Evolutionary conservation across 2,888 invertebrate species (phyloP).

Genomic region (Scaptomyza polygonia): DNA sequence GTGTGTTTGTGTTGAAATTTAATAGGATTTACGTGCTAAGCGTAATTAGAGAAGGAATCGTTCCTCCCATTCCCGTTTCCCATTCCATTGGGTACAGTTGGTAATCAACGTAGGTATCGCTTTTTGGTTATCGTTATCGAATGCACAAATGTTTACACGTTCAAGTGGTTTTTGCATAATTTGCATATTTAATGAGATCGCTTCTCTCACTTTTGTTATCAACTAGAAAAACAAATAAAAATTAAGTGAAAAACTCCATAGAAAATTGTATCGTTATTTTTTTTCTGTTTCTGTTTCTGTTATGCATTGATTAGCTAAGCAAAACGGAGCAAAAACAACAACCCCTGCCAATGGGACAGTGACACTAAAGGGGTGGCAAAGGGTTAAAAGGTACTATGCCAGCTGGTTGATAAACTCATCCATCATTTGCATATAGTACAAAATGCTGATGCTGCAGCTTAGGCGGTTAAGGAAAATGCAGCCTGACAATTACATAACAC

Average conservation of each 20-base stretch:
- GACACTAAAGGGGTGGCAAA: slow-evolving; percentile 6
- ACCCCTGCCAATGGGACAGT: slow-evolving; percentile 42
- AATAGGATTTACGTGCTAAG: slow-evolving; percentile 72
- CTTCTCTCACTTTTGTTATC: slow-evolving; percentile 64
- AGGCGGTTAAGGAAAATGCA: slow-evolving; percentile 9
- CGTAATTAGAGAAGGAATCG: slow-evolving; percentile 55
- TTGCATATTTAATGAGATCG: slow-evolving; percentile 72
- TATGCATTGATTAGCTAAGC: slow-evolving; percentile 55
- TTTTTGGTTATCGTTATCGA: slow-evolving; percentile 35
- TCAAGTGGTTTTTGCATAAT: slow-evolving; percentile 75
- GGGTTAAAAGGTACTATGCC: slow-evolving; percentile 39
- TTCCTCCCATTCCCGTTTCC: slow-evolving; percentile 20
- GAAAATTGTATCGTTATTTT: slow-evolving; percentile 56
- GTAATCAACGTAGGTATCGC: slow-evolving; percentile 6
- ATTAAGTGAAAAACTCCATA: slow-evolving; percentile 71
- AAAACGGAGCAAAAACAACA: slow-evolving; percentile 34
- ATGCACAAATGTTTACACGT: slow-evolving; percentile 71
- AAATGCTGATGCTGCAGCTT: slow-evolving; percentile 40
- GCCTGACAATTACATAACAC: slow-evolving; percentile 34
- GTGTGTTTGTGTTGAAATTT: slow-evolving; percentile 23
- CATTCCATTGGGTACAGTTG: slow-evolving; percentile 32
- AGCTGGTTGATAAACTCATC: slow-evolving; percentile 54
- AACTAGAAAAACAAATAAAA: slow-evolving; percentile 75
- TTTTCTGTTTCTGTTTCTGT: not conserved
- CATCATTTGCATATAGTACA: slow-evolving; percentile 67